Evolutionary conservation across 2,113 vertebrate genomes (phyloP).

Genomic region (Mirza zaza): DNA sequence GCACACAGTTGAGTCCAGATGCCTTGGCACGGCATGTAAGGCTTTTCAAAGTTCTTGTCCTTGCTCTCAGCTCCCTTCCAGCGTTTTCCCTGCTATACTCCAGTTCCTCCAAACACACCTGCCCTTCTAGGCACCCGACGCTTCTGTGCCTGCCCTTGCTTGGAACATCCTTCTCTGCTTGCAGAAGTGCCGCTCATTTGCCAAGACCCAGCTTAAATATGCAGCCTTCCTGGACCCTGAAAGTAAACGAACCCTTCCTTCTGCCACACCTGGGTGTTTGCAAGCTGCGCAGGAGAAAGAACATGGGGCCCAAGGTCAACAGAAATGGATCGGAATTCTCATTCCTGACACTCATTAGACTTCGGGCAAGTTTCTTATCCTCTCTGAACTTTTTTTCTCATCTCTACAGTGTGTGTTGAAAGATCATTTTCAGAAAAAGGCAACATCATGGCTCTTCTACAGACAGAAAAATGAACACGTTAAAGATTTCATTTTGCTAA

Average conservation of each 20-base stretch:
- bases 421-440: constrained; percentile 1
- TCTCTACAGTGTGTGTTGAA: not conserved
- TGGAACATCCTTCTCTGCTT: not conserved
- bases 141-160: not conserved
- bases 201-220: not conserved
- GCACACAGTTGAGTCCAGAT: not conserved
- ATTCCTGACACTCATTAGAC: not conserved
- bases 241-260: not conserved
- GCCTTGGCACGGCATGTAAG: too few relatives aligned
- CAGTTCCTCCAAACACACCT: too few relatives aligned
- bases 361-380: not conserved
- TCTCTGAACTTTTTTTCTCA: not conserved
- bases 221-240: not conserved
- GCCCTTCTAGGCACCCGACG: not conserved
- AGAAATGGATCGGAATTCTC: not conserved
- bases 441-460: not conserved
- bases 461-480: not conserved
- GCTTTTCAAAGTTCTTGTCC: not conserved
- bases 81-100: not conserved
- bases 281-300: not conserved
- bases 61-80: not conserved
- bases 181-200: not conserved
- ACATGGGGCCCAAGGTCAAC: not conserved
- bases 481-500: not conserved
- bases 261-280: not conserved